Evolutionary conservation across 2,113 vertebrate species (phyloP), one percentile per base, ranked within the genome.

Genomic region (Thalassoma bifasciatum): DNA sequence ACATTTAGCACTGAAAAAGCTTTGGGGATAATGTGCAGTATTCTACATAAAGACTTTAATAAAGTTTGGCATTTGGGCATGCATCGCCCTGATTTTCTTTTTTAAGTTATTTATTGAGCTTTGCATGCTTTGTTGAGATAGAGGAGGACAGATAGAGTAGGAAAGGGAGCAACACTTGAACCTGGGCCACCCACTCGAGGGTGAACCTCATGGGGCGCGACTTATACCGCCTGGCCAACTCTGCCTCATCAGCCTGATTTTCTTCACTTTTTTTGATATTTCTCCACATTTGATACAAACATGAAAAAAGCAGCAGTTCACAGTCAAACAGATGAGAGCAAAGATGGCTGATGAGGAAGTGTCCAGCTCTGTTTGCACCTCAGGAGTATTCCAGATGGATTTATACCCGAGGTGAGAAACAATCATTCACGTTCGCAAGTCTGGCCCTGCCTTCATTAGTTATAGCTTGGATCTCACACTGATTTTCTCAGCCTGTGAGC

Each of bases 331-430:
- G 51, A 69, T 52, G 64, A 50, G 74, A 71, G 75, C 4, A 40
- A 62, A 53, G 62, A 70, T 46, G 11, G 47, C 63, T 46, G 50
- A 23, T 17, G 36, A 40, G 34, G 53, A 65, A 56, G 71, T 73
- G 68, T 70, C 11, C 4, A 59, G 72, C 46, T 87, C 56, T 69
- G 77, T 84, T 91, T 74, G 65, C 87, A 87, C 88, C 77, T 85
- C 68, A 51, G 61, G 51, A 86, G 78, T 30, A 59, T 57, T 12
- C 2, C 51, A 74, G 72, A 76, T 71, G 80, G 87, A 90, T 91
- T 91, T 91, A 89, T 81, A 19, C 83, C 64, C 11, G 19, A 47
- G 82, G 75, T 84, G 88, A 79, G 82, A 91, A 89, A 79, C 86
- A 79, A 87, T 89, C 82, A 75, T 82, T 90, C 83, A 90, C 30